Base-by-base conservation (phyloP, 1,140 invertebrate genomes). In the Hirudo medicinalis region DNA sequence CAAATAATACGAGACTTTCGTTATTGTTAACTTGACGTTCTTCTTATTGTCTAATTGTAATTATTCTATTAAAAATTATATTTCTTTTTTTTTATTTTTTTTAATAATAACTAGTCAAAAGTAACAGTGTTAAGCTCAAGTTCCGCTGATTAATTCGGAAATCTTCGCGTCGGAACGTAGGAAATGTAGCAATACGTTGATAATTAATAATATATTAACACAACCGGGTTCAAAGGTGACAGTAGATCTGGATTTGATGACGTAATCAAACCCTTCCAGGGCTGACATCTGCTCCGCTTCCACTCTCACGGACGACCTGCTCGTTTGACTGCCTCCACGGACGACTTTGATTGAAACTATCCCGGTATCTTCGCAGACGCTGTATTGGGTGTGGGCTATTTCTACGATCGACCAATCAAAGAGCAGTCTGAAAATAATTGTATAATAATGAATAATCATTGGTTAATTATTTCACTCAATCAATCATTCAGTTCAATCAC, bases 201-300 rank as follows among this genome's bases (percentile, higher is more conserved):
- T n/a, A n/a, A n/a, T 49, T 36, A 72, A 73, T 15, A 15, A 19
- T 40, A 20, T 32, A 40, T 36, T 36, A 22, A 36, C 32, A 36
- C 32, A 36, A 81, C 80, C 80, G 75, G 80, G 77, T 69, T 79
- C 77, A 74, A 82, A 82, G 72, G 79, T 76, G 5, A 82, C 76
- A 63, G 80, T 78, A 69, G 76, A 75, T 13, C 76, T 74, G 5
- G 77, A 73, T 49, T 76, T 78, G 0, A 76, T 73, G 11, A 75
- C 73, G 72, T 78, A 81, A 71, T 82, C 80, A 13, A 77, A 71
- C 13, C 77, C 78, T 9, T 72, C 75, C 32, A 75, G 76, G 3
- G 80, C 79, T 4, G 78, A 80, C 74, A 78, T 76, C 57, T 78
- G 77, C 20, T 76, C 75, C 4, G 80, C 74, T n/a, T 74, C 71